Conservation (phyloP, 2,113 vertebrate genomes). For the Machaerirhynchus nigripectus region DNA sequence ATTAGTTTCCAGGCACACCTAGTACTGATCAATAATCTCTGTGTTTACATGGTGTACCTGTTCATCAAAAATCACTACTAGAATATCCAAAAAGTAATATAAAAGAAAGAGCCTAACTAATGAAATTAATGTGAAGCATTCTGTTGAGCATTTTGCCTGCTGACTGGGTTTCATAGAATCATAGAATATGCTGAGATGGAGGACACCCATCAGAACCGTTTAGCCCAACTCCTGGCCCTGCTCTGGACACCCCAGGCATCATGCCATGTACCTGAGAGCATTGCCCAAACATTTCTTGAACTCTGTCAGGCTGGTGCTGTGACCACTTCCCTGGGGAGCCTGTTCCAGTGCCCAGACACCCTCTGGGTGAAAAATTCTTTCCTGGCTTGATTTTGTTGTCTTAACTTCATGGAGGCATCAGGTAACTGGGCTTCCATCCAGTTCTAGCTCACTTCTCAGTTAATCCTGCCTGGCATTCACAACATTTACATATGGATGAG, state of each 20-base stretch:
- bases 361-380: not conserved
- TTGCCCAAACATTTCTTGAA: not conserved
- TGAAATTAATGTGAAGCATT: not conserved
- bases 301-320: not conserved
- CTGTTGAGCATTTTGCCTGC: not conserved
- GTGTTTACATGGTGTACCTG: not conserved
- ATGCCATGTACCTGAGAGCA: rapidly evolving
- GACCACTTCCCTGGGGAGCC: not conserved
- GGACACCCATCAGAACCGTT: not conserved
- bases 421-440: not conserved
- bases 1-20: not conserved
- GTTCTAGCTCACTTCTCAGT: not conserved
- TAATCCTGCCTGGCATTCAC: constrained; percentile 19
- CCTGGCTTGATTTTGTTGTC: not conserved
- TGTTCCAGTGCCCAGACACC: not conserved
- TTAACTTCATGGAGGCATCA: not conserved
- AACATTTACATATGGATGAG: constrained; percentile 54
- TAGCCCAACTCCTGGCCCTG: not conserved
- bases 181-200: not conserved
- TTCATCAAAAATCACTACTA: not conserved
- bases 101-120: not conserved
- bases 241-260: not conserved
- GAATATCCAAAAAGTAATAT: not conserved
- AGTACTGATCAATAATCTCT: not conserved
- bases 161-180: not conserved